A percentile compares a stretch with the other conserved stretches of the same genome.
These are phyloP conservation scores for Copidosoma aretas DNA, from an alignment of 2,888 invertebrate genomes.

Conservation along the genomic window DNA sequence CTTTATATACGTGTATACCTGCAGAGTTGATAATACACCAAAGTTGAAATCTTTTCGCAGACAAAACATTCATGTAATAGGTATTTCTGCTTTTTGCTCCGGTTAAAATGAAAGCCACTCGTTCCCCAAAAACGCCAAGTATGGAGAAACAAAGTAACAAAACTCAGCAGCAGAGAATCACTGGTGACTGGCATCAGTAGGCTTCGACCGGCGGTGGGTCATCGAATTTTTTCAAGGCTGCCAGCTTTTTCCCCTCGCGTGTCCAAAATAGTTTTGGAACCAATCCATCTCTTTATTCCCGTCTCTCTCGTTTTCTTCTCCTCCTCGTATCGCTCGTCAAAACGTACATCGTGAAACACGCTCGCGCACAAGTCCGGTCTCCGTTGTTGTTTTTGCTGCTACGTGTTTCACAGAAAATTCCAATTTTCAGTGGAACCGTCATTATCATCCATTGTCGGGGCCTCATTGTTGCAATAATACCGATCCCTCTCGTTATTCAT, in stretches of 20 bases:
- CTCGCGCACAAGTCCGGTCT: not conserved
- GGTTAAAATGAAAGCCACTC: too few relatives aligned
- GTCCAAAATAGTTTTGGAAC: constrained; percentile 42
- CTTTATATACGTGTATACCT: too few relatives aligned
- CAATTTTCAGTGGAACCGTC: constrained; percentile 28
- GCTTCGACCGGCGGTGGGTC: constrained; percentile 27
- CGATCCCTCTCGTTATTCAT: not conserved
- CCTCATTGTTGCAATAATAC: constrained; percentile 8
- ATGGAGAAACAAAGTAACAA: too few relatives aligned
- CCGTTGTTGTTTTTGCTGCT: too few relatives aligned
- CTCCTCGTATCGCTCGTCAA: not conserved
- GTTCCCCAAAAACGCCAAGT: too few relatives aligned
- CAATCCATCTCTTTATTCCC: constrained; percentile 41
- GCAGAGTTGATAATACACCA: too few relatives aligned
- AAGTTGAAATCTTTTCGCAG: too few relatives aligned
- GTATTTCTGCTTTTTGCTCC: too few relatives aligned
- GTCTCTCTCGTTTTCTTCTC: too few relatives aligned
- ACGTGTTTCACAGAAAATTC: constrained; percentile 29
- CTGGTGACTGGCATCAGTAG: constrained; percentile 26
- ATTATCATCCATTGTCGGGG: constrained; percentile 24
- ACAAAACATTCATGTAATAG: too few relatives aligned
- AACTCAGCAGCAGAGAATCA: constrained; percentile 27
- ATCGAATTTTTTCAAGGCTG: constrained; percentile 44
- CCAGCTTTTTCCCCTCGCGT: constrained; percentile 35
- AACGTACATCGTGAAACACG: not conserved